Evolutionary conservation across 2,113 vertebrate genomes (phyloP).

Genomic region (Heterotilapia buettikoferi): DNA sequence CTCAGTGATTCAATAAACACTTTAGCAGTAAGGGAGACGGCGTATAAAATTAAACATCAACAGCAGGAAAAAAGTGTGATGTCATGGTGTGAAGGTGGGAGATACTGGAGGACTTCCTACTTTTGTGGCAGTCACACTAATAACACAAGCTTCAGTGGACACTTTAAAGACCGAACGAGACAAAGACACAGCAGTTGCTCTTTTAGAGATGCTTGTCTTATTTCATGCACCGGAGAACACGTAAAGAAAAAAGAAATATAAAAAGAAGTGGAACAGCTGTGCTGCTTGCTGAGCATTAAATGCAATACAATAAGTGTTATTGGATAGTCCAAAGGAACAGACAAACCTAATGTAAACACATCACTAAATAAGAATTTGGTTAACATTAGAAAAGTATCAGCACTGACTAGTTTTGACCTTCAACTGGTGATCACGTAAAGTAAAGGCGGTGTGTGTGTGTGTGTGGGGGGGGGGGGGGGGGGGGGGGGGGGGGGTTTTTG

Average conservation of each 20-base stretch:
- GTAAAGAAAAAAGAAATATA: not conserved
- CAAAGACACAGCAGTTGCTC: not conserved
- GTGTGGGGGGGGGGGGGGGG: not conserved
- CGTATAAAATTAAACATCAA: not conserved
- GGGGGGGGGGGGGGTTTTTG: too few relatives aligned
- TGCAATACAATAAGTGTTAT: not conserved
- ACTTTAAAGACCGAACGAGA: not conserved
- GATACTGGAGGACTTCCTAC: not conserved
- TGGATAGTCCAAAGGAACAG: not conserved
- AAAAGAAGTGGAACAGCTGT: not conserved
- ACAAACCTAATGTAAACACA: not conserved
- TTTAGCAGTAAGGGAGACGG: not conserved
- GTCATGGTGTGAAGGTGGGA: not conserved
- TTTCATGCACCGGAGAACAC: not conserved
- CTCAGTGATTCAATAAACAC: not conserved
- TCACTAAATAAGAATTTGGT: not conserved
- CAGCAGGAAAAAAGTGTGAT: not conserved
- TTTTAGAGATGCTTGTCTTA: not conserved
- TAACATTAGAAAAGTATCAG: not conserved
- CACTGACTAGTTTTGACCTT: not conserved
- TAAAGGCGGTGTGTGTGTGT: too few relatives aligned
- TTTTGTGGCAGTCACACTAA: too few relatives aligned
- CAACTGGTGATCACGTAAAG: conserved; percentile 18
- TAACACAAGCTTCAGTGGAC: not conserved
- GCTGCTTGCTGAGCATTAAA: not conserved